Percentiles rank a stretch among this genome's conserved stretches.
Conservation (phyloP, 2,888 invertebrate genomes). For the Parochlus steinenii region DNA sequence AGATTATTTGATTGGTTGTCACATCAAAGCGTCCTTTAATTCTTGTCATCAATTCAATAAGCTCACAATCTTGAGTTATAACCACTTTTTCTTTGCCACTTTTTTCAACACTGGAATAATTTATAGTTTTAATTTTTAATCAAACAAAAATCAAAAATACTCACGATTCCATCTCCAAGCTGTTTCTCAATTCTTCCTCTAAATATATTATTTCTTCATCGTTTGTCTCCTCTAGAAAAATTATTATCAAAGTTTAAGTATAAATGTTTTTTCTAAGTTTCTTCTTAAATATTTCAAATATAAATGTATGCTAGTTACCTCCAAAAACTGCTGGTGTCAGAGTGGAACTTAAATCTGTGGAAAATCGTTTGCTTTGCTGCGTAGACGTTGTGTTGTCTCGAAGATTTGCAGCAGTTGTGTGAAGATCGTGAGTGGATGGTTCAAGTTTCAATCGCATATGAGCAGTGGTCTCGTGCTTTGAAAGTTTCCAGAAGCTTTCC, state of each 20-base stretch:
- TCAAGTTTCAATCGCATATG: constrained; percentile 44
- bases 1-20: constrained; percentile 39
- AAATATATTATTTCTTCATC: constrained; percentile 30
- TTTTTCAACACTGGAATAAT: too few species aligned
- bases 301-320: too few species aligned
- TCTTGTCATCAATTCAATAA: constrained; percentile 40
- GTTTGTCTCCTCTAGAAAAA: too few species aligned
- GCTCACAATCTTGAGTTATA: constrained; percentile 41
- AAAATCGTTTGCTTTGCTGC: constrained; percentile 21
- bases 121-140: too few species aligned
- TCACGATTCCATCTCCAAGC: constrained; percentile 29
- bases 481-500: constrained; percentile 40
- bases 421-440: constrained; percentile 38
- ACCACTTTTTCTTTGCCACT: constrained; percentile 38
- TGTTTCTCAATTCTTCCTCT: constrained; percentile 32
- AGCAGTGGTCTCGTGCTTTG: constrained; percentile 41
- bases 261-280: too few species aligned
- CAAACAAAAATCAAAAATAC: constrained; percentile 13
- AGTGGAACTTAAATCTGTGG: constrained; percentile 27
- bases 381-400: constrained; percentile 36
- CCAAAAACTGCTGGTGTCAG: constrained; percentile 31
- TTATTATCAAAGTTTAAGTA: too few species aligned
- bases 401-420: constrained; percentile 39
- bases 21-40: constrained; percentile 43
- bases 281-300: too few species aligned